These are phyloP conservation scores for Scaptodrosophila lebanonensis DNA, from an alignment of 1,140 invertebrate genomes.

Conservation along the genomic window DNA sequence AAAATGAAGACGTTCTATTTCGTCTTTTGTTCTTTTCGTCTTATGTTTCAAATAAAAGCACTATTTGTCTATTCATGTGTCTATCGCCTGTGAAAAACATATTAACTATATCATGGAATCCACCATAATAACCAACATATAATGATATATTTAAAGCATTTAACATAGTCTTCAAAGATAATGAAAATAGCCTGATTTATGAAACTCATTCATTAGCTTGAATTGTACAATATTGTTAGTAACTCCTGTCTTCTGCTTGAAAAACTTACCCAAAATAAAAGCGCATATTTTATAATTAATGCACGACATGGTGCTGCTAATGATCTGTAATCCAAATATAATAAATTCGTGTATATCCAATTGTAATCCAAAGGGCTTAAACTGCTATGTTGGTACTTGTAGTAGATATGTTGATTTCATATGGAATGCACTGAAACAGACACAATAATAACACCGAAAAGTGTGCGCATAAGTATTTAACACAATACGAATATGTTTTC, in stretches of 20 bases:
- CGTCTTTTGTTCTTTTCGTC: neutral
- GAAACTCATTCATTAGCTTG: too few relatives aligned
- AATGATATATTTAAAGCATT: too few relatives aligned
- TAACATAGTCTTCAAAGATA: too few relatives aligned
- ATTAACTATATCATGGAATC: too few relatives aligned
- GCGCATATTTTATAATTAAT: conserved; percentile 43
- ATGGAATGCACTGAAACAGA: conserved; percentile 67
- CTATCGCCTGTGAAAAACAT: too few relatives aligned
- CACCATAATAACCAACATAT: too few relatives aligned
- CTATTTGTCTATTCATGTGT: too few relatives aligned
- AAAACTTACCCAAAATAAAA: conserved; percentile 54
- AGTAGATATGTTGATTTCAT: conserved; percentile 47
- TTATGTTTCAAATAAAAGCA: neutral
- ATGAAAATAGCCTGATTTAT: too few relatives aligned
- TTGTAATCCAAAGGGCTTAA: conserved; percentile 63
- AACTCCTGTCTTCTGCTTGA: too few relatives aligned
- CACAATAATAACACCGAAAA: conserved; percentile 60
- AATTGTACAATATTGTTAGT: too few relatives aligned
- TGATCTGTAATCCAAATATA: conserved; percentile 39
- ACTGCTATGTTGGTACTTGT: conserved; percentile 44
- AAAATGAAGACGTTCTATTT: neutral
- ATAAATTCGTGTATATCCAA: conserved; percentile 46
- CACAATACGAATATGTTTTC: conserved; percentile 47
- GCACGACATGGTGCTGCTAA: conserved; percentile 38
- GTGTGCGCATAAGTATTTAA: conserved; percentile 49